Percentiles rank a stretch among this genome's conserved stretches.
Evolutionary conservation across 2,888 invertebrate species (phyloP).

Genomic region (Rhorus exstirpatorius): DNA sequence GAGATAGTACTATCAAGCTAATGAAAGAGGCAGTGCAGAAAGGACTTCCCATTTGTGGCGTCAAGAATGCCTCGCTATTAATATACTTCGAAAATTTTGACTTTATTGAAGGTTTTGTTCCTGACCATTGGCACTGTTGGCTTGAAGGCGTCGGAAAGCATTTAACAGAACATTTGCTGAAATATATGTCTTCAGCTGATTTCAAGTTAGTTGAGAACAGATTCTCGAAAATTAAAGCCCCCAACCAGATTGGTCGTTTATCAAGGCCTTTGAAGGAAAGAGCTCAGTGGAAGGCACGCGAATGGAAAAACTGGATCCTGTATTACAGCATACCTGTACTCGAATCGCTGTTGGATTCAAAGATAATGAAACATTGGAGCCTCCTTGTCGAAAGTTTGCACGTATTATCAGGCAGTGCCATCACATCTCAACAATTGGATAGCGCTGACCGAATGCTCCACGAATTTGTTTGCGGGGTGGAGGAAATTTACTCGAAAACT

Average conservation of each 20-base stretch:
- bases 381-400: conserved; percentile 36
- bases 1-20: background rate
- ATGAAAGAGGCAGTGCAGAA: background rate
- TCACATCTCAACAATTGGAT: conserved; percentile 19
- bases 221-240: conserved; percentile 31
- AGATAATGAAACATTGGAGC: conserved; percentile 26
- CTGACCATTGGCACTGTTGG: background rate
- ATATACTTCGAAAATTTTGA: background rate
- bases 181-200: conserved; percentile 13
- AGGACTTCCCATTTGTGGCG: background rate
- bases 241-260: conserved; percentile 39
- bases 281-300: conserved; percentile 38
- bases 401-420: conserved; percentile 17
- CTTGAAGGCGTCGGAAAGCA: background rate
- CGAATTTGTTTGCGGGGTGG: conserved; percentile 27
- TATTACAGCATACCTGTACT: conserved; percentile 29
- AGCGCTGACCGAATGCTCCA: conserved; percentile 18
- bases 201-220: conserved; percentile 35
- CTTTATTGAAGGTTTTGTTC: conserved; percentile 14
- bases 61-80: background rate
- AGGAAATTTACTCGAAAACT: conserved; percentile 23
- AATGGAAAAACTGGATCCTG: conserved; percentile 46
- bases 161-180: conserved; percentile 4
- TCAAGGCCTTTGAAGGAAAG: conserved; percentile 14
- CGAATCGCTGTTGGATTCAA: conserved; percentile 9